Percentiles rank a stretch among this genome's conserved stretches.
phyloP scores from a whole-genome alignment of 2,888 invertebrate genomes.

The Trachelus tabidus region DNA sequence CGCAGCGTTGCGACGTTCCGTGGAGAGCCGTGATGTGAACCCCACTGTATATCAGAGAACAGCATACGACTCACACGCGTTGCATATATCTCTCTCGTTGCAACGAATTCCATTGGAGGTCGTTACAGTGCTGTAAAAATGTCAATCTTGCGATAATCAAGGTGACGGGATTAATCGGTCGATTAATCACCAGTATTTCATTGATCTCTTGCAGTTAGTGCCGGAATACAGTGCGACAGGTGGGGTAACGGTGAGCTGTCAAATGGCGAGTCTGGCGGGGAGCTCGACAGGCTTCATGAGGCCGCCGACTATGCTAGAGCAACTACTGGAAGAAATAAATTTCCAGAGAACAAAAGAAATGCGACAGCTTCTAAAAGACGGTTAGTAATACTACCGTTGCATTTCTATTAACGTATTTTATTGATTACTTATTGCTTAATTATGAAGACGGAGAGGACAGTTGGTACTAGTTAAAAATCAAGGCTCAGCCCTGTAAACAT shows the following conservation, averaged over 20 bases:
- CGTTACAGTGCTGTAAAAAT: neutral
- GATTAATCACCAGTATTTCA: neutral
- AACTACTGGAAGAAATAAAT: constrained; percentile 89
- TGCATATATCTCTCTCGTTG: neutral
- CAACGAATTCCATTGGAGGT: neutral
- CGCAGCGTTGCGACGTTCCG: neutral
- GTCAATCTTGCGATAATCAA: neutral
- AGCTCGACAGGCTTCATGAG: constrained; percentile 61
- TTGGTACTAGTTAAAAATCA: neutral
- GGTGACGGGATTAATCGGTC: neutral
- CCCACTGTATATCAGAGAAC: neutral
- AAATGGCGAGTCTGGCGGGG: constrained; percentile 57
- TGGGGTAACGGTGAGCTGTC: neutral
- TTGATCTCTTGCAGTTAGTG: neutral
- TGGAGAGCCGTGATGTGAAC: neutral
- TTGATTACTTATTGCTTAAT: neutral
- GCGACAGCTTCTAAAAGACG: constrained; percentile 88
- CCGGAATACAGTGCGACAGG: neutral
- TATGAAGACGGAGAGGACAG: neutral
- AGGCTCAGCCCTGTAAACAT: neutral
- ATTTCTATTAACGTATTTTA: neutral
- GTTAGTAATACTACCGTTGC: constrained; percentile 65
- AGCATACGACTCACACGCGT: neutral
- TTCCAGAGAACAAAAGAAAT: constrained; percentile 93
- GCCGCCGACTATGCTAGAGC: constrained; percentile 81